Base-by-base conservation (phyloP, 2,797 vertebrate species). In the Falco biarmicus region DNA sequence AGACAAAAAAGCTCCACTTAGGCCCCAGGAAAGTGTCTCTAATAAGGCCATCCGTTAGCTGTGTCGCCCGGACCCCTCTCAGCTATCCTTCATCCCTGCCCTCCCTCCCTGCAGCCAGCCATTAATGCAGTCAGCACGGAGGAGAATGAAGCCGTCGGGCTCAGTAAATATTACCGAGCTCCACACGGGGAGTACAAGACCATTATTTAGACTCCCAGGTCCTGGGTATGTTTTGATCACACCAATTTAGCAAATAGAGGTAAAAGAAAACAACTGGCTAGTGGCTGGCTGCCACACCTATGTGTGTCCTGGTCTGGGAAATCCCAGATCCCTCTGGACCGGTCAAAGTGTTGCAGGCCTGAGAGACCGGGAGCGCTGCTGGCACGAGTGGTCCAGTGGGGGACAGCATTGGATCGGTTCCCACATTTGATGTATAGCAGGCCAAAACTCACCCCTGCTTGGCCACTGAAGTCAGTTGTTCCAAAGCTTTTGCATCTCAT, bases 21-120 rank as follows among this genome's bases (percentile, higher is more conserved):
- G 97, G 97, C 98, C 97, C 95, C 97, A 93, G 97, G 98, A 98
- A 98, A 98, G 95, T 95, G 95, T 97, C 96, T 97, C 96, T 98
- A 98, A 98, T 98, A 98, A 98, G 98, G 97, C 97, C 96, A 98
- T 98, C 97, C 56, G 88, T 98, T 98, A 98, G 94, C 96, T n/a
- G 32, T 78, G 97, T 98, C 96, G 41, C 93, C 89, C 3, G 3
- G 97, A 96, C 93, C 95, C 95, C 94, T 97, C 95, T 94, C 87
- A 95, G 96, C 97, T 96, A 98, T 98, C 96, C 95, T 98, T 98
- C 97, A 98, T 97, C 91, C 94, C 70, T 94, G 95, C 95, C 93
- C 94, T 97, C 87, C 97, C 97, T 98, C 95, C 97, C 97, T 66
- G 95, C 97, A 97, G 97, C 97, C 97, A 97, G 64, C 96, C 97